Evolutionary conservation across 1,140 invertebrate genomes (phyloP).

Genomic region (Ostrea edulis): DNA sequence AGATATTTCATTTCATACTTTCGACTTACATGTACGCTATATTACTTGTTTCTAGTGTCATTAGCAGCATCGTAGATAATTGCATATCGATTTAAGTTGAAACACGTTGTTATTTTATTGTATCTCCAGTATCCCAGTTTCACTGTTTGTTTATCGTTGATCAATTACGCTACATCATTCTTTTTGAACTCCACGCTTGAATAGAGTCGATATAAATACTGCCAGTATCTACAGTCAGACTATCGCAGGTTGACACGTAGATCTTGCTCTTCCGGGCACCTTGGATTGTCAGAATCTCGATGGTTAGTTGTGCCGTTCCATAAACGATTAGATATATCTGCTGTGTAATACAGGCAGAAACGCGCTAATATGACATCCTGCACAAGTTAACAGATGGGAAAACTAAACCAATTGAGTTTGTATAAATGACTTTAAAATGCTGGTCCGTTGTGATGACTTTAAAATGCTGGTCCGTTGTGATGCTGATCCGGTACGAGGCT

Average conservation of each 20-base stretch:
- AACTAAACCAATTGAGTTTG: neutral
- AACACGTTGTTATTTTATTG: neutral
- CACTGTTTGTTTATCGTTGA: neutral
- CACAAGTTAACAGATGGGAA: neutral
- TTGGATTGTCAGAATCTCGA: neutral
- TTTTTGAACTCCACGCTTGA: neutral
- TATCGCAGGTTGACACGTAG: neutral
- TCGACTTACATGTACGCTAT: too few species aligned
- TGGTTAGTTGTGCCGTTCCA: neutral
- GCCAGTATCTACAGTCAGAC: neutral
- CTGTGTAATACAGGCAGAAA: neutral
- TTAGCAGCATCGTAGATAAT: neutral
- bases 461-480: neutral
- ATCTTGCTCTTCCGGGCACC: neutral
- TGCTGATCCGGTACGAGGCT: neutral
- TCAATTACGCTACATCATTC: neutral
- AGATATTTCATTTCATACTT: neutral
- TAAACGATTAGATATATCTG: neutral
- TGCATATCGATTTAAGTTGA: conserved; percentile 8
- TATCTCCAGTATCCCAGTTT: neutral
- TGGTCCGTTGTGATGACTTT: neutral
- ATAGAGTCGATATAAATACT: neutral
- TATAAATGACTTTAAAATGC: neutral
- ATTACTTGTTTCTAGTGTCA: neutral
- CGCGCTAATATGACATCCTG: neutral